These are phyloP conservation scores for Patella caerulea DNA, from an alignment of 2,888 invertebrate genomes.

Conservation along the genomic window DNA sequence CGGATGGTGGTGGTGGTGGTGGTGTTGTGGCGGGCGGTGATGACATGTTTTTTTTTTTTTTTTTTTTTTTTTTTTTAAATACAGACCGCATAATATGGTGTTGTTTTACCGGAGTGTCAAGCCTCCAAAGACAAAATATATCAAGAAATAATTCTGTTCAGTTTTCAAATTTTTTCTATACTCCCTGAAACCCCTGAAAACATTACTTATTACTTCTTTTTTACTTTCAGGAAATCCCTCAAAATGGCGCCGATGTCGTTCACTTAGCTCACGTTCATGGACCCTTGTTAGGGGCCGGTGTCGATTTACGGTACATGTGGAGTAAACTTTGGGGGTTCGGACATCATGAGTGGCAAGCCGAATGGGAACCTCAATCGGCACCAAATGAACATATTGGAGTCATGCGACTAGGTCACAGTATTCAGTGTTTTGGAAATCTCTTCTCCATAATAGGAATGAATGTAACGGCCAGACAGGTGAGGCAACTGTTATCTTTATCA, in stretches of 20 bases:
- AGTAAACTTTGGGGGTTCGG: slow-evolving; percentile 71
- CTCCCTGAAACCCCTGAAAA: too few species aligned
- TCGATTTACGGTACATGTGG: slow-evolving; percentile 66
- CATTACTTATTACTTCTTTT: background rate
- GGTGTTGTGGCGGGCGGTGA: too few species aligned
- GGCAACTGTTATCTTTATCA: slow-evolving; percentile 3
- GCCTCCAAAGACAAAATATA: too few species aligned
- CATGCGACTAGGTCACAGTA: slow-evolving; percentile 78
- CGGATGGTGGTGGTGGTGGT: too few species aligned
- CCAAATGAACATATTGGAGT: slow-evolving; percentile 78
- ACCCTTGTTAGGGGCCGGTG: slow-evolving; percentile 75
- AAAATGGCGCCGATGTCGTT: slow-evolving; percentile 89
- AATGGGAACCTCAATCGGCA: slow-evolving; percentile 75
- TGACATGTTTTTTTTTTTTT: too few species aligned
- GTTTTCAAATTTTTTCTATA: too few species aligned
- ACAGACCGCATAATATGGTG: too few species aligned
- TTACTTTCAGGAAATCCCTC: slow-evolving; percentile 83
- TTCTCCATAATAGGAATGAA: slow-evolving; percentile 76
- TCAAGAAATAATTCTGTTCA: too few species aligned
- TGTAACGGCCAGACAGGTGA: slow-evolving; percentile 80
- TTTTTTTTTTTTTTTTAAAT: too few species aligned
- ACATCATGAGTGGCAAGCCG: slow-evolving; percentile 78
- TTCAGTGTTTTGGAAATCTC: slow-evolving; percentile 76
- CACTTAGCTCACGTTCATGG: slow-evolving; percentile 86
- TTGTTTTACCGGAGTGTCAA: too few species aligned